Conservation (phyloP, 2,797 vertebrate genomes). For the Argya squamiceps region DNA sequence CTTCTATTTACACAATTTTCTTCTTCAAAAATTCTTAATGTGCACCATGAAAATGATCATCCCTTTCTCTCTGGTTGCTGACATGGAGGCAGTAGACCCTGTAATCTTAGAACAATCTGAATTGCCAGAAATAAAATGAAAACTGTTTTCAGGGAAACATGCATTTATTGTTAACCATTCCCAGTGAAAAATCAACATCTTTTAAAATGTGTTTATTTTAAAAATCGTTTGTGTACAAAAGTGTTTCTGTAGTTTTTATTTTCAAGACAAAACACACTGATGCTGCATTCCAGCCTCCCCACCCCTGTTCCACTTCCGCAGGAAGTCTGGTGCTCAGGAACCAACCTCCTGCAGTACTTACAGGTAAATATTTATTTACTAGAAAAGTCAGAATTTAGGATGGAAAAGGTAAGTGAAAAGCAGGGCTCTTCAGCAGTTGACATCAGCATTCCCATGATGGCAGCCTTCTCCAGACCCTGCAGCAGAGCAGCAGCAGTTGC, state of each 20-base stretch:
- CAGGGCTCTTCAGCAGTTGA: constrained; percentile 59
- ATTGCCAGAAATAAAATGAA: constrained; percentile 68
- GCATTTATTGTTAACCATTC: constrained; percentile 81
- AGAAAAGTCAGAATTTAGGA: constrained; percentile 48
- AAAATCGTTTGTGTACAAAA: constrained; percentile 82
- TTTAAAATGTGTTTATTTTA: constrained; percentile 80
- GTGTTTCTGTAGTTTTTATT: constrained; percentile 73
- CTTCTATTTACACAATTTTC: background rate
- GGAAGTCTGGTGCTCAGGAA: constrained; percentile 55
- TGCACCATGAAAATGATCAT: background rate
- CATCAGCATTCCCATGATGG: constrained; percentile 42
- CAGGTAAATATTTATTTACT: background rate
- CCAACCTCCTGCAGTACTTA: constrained; percentile 45
- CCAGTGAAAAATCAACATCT: constrained; percentile 79
- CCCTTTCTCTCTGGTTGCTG: background rate
- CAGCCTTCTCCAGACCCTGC: constrained; percentile 65
- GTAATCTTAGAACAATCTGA: background rate
- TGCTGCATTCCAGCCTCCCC: constrained; percentile 34
- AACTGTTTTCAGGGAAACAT: constrained; percentile 74
- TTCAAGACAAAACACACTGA: constrained; percentile 72
- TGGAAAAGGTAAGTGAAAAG: constrained; percentile 62
- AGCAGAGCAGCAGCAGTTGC: constrained; percentile 63
- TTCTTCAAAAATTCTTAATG: background rate
- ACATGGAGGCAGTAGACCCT: background rate
- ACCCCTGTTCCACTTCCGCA: constrained; percentile 17